phyloP scores from a whole-genome alignment of 2,113 vertebrate species.

The Piaya cayana region DNA sequence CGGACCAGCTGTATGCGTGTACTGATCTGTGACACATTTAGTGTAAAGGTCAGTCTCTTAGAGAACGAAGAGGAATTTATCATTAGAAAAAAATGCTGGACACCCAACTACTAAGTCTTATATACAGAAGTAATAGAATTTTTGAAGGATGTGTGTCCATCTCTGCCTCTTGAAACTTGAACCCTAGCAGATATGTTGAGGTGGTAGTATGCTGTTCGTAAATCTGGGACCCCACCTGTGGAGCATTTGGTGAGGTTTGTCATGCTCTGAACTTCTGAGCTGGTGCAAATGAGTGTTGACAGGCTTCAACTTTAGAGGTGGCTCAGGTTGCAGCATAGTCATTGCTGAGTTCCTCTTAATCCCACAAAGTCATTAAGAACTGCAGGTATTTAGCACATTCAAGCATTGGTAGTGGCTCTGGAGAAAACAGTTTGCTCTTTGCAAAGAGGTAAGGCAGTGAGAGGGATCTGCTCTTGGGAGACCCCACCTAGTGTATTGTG shows the following conservation, averaged over 20 bases:
- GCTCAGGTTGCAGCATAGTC: background rate
- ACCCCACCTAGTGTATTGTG: too few relatives aligned
- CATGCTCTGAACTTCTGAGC: background rate
- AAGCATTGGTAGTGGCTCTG: background rate
- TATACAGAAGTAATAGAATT: background rate
- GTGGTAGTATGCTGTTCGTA: background rate
- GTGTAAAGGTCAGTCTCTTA: background rate
- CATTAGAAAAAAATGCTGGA: background rate
- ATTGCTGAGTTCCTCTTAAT: background rate
- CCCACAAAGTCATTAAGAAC: background rate
- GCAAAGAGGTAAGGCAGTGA: background rate
- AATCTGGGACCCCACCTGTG: background rate
- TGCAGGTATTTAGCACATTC: background rate
- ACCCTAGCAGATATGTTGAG: background rate
- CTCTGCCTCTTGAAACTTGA: background rate
- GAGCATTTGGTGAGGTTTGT: background rate
- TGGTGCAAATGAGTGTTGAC: background rate
- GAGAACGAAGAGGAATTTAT: background rate
- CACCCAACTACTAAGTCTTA: background rate
- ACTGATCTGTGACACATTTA: background rate
- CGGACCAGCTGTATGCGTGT: background rate
- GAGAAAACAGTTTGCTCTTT: background rate
- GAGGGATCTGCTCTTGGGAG: background rate
- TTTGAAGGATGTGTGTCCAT: background rate
- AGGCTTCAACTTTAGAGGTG: accelerated